These are phyloP conservation scores for Calliphora vomitoria DNA, from an alignment of 2,888 invertebrate genomes.

Conservation along the genomic window DNA sequence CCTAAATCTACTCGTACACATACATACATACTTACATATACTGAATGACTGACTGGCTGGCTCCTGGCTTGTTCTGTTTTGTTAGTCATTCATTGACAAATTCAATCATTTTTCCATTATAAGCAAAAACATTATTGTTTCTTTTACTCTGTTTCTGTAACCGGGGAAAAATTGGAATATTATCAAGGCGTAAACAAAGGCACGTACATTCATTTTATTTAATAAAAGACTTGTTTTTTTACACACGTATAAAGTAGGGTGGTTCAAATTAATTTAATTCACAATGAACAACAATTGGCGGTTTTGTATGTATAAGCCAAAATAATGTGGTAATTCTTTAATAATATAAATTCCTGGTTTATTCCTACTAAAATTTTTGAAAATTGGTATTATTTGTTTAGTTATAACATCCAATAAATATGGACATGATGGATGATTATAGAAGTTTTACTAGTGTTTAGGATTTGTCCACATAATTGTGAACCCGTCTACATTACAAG, in stretches of 20 bases:
- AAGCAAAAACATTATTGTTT: slow-evolving; percentile 75
- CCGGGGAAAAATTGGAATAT: slow-evolving; percentile 18
- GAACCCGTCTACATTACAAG: neutral
- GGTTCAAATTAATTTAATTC: neutral
- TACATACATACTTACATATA: neutral
- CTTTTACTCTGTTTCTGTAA: slow-evolving; percentile 58
- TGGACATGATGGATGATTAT: too few species aligned
- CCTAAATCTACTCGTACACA: neutral
- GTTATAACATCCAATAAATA: too few species aligned
- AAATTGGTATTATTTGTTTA: too few species aligned
- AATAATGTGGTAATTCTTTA: too few species aligned
- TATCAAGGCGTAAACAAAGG: slow-evolving; percentile 48
- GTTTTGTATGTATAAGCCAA: too few species aligned
- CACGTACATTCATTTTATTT: slow-evolving; percentile 50
- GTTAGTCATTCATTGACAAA: slow-evolving; percentile 80
- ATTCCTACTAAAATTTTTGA: too few species aligned
- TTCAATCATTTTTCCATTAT: slow-evolving; percentile 83
- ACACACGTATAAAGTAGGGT: slow-evolving; percentile 13
- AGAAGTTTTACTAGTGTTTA: too few species aligned
- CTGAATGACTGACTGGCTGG: neutral
- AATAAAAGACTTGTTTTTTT: slow-evolving; percentile 7
- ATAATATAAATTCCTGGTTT: too few species aligned
- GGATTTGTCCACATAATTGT: too few species aligned
- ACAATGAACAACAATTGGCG: too few species aligned
- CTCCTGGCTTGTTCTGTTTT: slow-evolving; percentile 38